These are phyloP conservation scores for Bergia puertoricense DNA, from an alignment of 92 coral and sea anemone genomes.

Conservation along the genomic window DNA sequence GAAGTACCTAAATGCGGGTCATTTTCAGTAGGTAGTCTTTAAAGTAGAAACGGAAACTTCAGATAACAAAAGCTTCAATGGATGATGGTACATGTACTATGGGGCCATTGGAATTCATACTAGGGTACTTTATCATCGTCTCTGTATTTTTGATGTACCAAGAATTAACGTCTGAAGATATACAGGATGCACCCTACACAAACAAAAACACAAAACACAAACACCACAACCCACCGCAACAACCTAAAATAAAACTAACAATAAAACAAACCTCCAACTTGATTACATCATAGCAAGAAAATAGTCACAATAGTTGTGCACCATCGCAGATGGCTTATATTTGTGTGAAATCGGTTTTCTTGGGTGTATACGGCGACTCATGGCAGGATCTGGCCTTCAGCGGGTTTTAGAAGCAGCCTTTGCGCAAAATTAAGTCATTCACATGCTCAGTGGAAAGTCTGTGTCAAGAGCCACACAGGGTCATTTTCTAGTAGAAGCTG, in stretches of 20 bases:
- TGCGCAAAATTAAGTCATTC: conserved; percentile 20
- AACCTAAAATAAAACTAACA: neutral
- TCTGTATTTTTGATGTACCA: no score
- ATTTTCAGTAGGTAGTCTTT: no score
- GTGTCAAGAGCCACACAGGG: neutral
- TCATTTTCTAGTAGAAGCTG: conserved; percentile 18
- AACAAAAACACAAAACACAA: neutral
- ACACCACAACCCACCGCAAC: no score
- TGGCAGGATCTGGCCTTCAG: conserved; percentile 33
- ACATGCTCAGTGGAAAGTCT: conserved; percentile 24
- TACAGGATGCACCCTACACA: neutral
- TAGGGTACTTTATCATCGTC: no score
- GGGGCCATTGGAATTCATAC: no score
- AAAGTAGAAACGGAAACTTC: no score
- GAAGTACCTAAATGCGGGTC: no score
- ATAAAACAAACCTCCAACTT: neutral
- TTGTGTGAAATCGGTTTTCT: conserved; percentile 1
- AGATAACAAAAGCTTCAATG: no score
- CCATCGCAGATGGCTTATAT: neutral
- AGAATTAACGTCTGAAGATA: no score
- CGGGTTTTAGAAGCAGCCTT: neutral
- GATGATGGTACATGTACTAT: no score
- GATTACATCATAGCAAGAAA: neutral
- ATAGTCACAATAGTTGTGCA: neutral
- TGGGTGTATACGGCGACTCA: conserved; percentile 1